phyloP scores from a whole-genome alignment of 2,113 vertebrate species.

The Cheirogaleus medius region DNA sequence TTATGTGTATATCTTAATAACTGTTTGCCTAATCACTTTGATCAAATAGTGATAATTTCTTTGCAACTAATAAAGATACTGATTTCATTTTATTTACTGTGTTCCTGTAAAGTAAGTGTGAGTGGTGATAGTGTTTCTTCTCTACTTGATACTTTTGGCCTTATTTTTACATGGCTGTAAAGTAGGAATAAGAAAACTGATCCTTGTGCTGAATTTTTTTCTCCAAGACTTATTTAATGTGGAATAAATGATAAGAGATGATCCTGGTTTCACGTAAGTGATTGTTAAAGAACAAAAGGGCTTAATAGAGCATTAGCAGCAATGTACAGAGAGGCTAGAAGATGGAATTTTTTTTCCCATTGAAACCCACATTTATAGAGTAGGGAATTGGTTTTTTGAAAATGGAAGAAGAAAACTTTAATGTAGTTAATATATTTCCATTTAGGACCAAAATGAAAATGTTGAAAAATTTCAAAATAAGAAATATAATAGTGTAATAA shows the following conservation, averaged over 20 bases:
- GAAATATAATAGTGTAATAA: neutral
- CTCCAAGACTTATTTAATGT: neutral
- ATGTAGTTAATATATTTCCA: neutral
- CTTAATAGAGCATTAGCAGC: neutral
- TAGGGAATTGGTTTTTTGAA: neutral
- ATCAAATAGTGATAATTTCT: neutral
- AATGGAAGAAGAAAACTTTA: neutral
- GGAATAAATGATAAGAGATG: neutral
- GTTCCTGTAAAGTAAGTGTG: neutral
- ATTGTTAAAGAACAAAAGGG: neutral
- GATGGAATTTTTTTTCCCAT: neutral
- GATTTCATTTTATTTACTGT: conserved; percentile 19
- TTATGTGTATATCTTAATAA: neutral
- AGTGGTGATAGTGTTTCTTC: neutral
- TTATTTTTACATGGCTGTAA: neutral
- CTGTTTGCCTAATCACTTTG: neutral
- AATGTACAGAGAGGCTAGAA: neutral
- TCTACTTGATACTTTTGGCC: neutral
- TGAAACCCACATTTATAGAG: neutral
- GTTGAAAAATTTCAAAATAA: neutral
- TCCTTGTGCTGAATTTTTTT: neutral
- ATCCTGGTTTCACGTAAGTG: neutral
- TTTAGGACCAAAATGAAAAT: neutral
- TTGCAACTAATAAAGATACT: conserved; percentile 5
- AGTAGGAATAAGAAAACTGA: neutral